Evolutionary conservation across 2,113 vertebrate species (phyloP).

Genomic region (Illadopsis cleaveri): DNA sequence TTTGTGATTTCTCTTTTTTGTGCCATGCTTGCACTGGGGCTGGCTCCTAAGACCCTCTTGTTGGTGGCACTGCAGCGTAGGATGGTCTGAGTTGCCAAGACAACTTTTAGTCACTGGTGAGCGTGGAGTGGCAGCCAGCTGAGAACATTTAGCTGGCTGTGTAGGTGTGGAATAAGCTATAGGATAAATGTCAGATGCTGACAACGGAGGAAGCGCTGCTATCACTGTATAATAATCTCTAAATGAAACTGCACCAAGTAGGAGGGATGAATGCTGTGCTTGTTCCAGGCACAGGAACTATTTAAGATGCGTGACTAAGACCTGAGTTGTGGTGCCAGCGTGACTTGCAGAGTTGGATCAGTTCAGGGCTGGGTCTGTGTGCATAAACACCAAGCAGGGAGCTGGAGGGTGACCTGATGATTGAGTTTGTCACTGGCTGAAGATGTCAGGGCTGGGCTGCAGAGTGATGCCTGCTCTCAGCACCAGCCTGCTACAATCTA

Average conservation of each 20-base stretch:
- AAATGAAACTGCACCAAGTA: not conserved
- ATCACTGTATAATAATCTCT: not conserved
- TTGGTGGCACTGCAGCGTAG: not conserved
- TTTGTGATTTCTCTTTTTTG: not conserved
- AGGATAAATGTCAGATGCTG: not conserved
- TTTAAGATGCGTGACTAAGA: not conserved
- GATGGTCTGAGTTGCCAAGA: not conserved
- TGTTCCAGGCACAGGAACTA: not conserved
- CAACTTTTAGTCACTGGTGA: not conserved
- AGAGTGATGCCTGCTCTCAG: not conserved
- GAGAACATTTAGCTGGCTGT: not conserved
- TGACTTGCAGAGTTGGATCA: conserved; percentile 1
- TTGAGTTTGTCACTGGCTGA: not conserved
- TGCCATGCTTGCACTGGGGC: not conserved
- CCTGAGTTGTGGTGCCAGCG: not conserved
- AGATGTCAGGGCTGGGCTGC: not conserved
- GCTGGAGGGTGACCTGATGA: not conserved
- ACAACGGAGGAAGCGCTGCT: not conserved
- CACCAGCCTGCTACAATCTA: not conserved
- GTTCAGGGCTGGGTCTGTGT: not conserved
- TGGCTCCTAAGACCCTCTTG: not conserved
- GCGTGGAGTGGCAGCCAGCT: not conserved
- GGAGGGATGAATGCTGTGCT: not conserved
- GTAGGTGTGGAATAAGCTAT: conserved; percentile 18
- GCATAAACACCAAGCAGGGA: not conserved